phyloP scores from a whole-genome alignment of 2,797 vertebrate species.

The Phaenicophaeus curvirostris region DNA sequence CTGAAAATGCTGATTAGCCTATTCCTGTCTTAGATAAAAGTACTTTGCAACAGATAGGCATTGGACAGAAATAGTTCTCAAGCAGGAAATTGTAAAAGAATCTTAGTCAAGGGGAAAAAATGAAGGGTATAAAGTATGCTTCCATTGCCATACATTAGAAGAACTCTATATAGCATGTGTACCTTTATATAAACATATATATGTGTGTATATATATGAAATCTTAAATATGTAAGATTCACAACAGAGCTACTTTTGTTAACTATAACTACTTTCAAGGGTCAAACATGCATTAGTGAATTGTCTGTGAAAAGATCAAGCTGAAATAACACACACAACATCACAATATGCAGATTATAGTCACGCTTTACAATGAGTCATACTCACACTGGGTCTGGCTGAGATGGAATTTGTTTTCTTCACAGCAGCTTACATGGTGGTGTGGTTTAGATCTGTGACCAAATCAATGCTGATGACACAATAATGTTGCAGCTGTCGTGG shows the following conservation, averaged over 20 bases:
- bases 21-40: background rate
- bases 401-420: background rate
- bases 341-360: background rate
- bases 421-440: background rate
- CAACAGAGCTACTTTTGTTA: background rate
- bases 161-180: accelerated
- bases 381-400: background rate
- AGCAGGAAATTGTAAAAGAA: background rate
- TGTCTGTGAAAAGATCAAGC: background rate
- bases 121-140: accelerated
- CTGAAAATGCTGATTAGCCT: background rate
- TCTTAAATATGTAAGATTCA: background rate
- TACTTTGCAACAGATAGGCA: background rate
- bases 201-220: background rate
- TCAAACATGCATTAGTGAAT: background rate
- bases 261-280: background rate
- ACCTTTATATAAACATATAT: background rate
- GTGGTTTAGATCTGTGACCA: background rate
- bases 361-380: background rate
- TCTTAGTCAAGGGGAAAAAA: background rate
- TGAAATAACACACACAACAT: background rate
- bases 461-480: background rate
- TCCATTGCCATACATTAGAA: background rate
- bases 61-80: background rate
- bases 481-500: background rate